Conservation (phyloP, 2,888 invertebrate species). For the Papilio elwesi region DNA sequence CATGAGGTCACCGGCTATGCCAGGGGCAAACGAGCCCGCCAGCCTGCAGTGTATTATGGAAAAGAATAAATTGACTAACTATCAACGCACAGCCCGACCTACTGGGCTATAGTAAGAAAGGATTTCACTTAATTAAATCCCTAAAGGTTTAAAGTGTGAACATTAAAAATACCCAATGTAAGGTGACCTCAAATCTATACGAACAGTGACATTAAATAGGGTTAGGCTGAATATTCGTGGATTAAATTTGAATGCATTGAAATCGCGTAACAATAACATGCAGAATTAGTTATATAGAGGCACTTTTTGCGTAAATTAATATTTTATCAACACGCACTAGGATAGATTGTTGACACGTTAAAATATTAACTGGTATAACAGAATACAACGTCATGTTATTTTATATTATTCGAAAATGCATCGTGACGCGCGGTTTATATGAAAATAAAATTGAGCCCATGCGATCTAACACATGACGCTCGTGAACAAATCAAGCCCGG, state of each 20-base stretch:
- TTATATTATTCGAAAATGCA: not conserved
- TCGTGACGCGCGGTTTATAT: not conserved
- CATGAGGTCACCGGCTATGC: slow-evolving; percentile 32
- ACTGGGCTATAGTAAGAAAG: too few relatives aligned
- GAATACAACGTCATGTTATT: not conserved
- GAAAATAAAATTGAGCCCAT: slow-evolving; percentile 21
- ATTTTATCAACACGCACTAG: not conserved
- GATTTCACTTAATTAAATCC: too few relatives aligned
- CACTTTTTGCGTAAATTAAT: not conserved
- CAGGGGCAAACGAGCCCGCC: slow-evolving; percentile 14
- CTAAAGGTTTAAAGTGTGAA: too few relatives aligned
- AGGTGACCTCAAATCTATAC: too few relatives aligned
- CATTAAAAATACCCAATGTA: too few relatives aligned
- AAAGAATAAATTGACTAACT: too few relatives aligned
- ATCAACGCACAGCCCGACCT: too few relatives aligned
- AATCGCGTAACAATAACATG: too few relatives aligned
- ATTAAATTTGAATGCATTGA: too few relatives aligned
- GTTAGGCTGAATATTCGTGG: too few relatives aligned
- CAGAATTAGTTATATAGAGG: slow-evolving; percentile 1
- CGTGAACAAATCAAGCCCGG: slow-evolving; percentile 35
- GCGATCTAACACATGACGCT: slow-evolving; percentile 26
- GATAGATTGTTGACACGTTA: not conserved
- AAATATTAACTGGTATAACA: not conserved
- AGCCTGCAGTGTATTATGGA: not conserved
- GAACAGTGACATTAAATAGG: too few relatives aligned